Base-by-base conservation (phyloP, 2,797 vertebrate species). In the Pseudochromis fuscus region DNA sequence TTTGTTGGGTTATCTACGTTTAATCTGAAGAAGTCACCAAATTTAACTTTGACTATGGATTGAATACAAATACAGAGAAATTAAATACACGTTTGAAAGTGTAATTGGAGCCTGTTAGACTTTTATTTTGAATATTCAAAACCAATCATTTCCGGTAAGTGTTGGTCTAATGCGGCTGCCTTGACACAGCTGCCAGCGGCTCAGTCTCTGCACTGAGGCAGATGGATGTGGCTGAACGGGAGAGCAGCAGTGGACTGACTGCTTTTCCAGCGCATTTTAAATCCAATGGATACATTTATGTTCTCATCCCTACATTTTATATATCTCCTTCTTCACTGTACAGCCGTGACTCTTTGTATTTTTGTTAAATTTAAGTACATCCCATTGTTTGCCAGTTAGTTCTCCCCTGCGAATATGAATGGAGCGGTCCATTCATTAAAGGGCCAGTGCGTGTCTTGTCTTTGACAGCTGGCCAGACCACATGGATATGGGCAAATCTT, bases 401-500 rank as follows among this genome's bases (percentile, higher is more conserved):
- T 35, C 61, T 61, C 86, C 81, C 83, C 76, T 62, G 5, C 66
- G n/a, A 19, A 3, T 5, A 15, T 21, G 52, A 82, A 79, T 84
- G 76, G 68, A 78, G 40, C 27, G 25, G 65, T 76, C 81, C 76
- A 35, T 3, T 42, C 33, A 9, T 88, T 88, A 86, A 88, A 88
- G 86, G 79, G 77, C 62, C 71, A 84, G 76, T 59, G 31, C 72
- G 1, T 27, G 35, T 59, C n/a, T 57, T 38, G 0, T 53, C 10
- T 55, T 18, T 76, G 65, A 81, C 57, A 72, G 61, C 30, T 66
- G 11, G 1, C 4, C 40, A 37, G 23, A 56, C 24, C 60, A 72
- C 56, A 57, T n/a, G 40, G 57, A 40, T 35, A n/a, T n/a, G 33
- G 11, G 33, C 33, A 35, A 35, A 15, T 35, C 31, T 33, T 33